Evolutionary conservation across 1,140 invertebrate species (phyloP).

Genomic region (Agrilus planipennis): DNA sequence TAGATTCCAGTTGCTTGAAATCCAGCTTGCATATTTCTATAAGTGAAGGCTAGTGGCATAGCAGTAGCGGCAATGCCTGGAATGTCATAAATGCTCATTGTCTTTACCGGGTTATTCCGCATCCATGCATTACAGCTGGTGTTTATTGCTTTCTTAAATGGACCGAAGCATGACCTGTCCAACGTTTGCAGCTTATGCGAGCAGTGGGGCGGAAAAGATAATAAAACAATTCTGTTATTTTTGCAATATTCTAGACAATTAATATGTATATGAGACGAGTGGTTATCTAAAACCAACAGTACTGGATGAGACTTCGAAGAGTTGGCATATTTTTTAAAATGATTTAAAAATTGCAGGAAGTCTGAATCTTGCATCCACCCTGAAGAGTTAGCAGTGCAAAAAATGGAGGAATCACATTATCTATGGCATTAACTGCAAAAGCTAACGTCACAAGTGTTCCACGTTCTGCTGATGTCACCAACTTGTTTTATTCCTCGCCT

Average conservation of each 20-base stretch:
- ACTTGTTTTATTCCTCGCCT: slow-evolving; percentile 33
- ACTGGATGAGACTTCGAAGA: slow-evolving; percentile 11
- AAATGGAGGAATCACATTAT: slow-evolving; percentile 31
- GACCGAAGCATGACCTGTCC: slow-evolving; percentile 18
- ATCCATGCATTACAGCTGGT: slow-evolving; percentile 33
- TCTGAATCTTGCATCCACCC: slow-evolving; percentile 33
- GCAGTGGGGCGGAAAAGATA: slow-evolving; percentile 8
- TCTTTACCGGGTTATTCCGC: slow-evolving; percentile 33
- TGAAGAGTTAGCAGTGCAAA: slow-evolving; percentile 34
- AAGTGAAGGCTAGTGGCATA: slow-evolving; percentile 29
- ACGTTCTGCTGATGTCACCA: slow-evolving; percentile 34
- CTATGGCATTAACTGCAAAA: slow-evolving; percentile 28
- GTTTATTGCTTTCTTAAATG: slow-evolving; percentile 32
- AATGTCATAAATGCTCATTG: slow-evolving; percentile 39
- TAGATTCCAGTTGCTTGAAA: slow-evolving; percentile 33
- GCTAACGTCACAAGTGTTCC: slow-evolving; percentile 34
- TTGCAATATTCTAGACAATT: slow-evolving; percentile 15
- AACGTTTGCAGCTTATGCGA: slow-evolving; percentile 5
- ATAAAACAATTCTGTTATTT: slow-evolving; percentile 4
- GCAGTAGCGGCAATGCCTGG: slow-evolving; percentile 30
- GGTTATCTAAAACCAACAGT: slow-evolving; percentile 12
- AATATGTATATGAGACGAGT: slow-evolving; percentile 4
- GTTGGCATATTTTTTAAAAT: slow-evolving; percentile 30
- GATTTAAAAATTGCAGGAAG: slow-evolving; percentile 26
- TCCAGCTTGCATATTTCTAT: slow-evolving; percentile 34